A percentile compares a stretch with the other conserved stretches of the same genome.
Evolutionary conservation across 2,888 invertebrate species (phyloP).

Genomic region (Pardosa pseudoannulata): DNA sequence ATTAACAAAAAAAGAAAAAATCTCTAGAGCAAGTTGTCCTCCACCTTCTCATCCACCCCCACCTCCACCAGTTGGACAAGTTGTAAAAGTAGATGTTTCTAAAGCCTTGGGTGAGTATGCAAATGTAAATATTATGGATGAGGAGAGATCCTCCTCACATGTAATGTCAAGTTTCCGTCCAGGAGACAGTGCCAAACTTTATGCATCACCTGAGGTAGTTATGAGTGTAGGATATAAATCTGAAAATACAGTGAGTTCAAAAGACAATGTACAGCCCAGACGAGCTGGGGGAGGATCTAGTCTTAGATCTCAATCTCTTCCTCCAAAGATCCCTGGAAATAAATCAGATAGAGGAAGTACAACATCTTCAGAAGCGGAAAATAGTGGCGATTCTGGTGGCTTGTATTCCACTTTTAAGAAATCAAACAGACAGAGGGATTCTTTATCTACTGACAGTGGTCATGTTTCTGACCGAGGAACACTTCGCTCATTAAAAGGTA

Average conservation of each 20-base stretch:
- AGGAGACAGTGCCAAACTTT: slow-evolving; percentile 88
- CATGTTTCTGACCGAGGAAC: slow-evolving; percentile 69
- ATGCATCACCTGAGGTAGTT: slow-evolving; percentile 91
- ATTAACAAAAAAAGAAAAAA: slow-evolving; percentile 67
- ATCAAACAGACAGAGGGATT: slow-evolving; percentile 64
- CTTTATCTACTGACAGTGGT: slow-evolving; percentile 71
- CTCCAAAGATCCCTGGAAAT: slow-evolving; percentile 63
- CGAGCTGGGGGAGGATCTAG: slow-evolving; percentile 64
- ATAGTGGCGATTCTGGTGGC: slow-evolving; percentile 70
- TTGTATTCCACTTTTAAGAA: slow-evolving; percentile 68
- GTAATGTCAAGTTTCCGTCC: slow-evolving; percentile 94
- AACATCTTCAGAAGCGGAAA: slow-evolving; percentile 71
- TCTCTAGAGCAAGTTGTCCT: slow-evolving; percentile 78
- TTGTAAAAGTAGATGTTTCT: slow-evolving; percentile 74
- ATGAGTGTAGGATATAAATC: slow-evolving; percentile 82
- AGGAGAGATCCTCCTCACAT: slow-evolving; percentile 69
- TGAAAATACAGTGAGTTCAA: slow-evolving; percentile 30
- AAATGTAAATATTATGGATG: slow-evolving; percentile 77
- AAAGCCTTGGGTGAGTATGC: slow-evolving; percentile 76
- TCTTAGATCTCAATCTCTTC: slow-evolving; percentile 71
- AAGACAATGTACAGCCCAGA: slow-evolving; percentile 46
- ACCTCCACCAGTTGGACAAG: slow-evolving; percentile 84
- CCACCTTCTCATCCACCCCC: slow-evolving; percentile 91
- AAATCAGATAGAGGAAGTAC: slow-evolving; percentile 59
- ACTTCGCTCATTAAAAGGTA: slow-evolving; percentile 61